Evolutionary conservation across 2,888 invertebrate genomes (phyloP), one percentile per base, ranked within the genome.

Genomic region (Drosophila incognita): DNA sequence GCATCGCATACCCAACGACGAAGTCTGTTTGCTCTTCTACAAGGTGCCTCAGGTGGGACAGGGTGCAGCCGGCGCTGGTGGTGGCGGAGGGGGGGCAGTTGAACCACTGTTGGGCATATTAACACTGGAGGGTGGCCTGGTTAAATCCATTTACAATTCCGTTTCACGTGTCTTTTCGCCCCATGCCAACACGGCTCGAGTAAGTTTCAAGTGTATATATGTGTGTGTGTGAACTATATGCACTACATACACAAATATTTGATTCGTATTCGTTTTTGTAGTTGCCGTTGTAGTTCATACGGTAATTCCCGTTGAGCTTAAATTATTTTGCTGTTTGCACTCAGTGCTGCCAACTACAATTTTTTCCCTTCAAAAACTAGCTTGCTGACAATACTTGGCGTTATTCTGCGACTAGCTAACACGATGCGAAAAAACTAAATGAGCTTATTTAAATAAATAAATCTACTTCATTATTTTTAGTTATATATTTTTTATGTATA

Each of bases 71-170:
- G 48, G 31, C 0, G 27, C 33, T 11, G 49, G 42, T 6, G 57
- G 59, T 24, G 48, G 63, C 27, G 51, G 42, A 27, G 48, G 46
- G 15, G 69, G 29, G 29, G 54, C 40, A 58, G 66, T 62, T 67
- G 91, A 91, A 69, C 92, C 90, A 69, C 88, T 93, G 83, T 82
- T 93, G 86, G 93, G 93, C 82, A 92, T 93, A 89, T 88, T 93
- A 82, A 93, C 93, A 73, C 91, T 93, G 57, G 93, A 93, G 88
- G 93, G 93, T 82, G 93, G 93, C 67, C 87, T 93, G 90, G 92
- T 93, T 82, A 93, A 93, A 92, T 93, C 93, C 87, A 93, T 93
- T 91, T 93, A 93, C 89, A 93, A 93, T 92, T 93, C 93, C 68
- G 91, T 93, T 86, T 92, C 93, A 79, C 92, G 93, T 86, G 92